Evolutionary conservation across 2,888 invertebrate species (phyloP), one percentile per base, ranked within the genome.

Genomic region (Stratiomys singularior): DNA sequence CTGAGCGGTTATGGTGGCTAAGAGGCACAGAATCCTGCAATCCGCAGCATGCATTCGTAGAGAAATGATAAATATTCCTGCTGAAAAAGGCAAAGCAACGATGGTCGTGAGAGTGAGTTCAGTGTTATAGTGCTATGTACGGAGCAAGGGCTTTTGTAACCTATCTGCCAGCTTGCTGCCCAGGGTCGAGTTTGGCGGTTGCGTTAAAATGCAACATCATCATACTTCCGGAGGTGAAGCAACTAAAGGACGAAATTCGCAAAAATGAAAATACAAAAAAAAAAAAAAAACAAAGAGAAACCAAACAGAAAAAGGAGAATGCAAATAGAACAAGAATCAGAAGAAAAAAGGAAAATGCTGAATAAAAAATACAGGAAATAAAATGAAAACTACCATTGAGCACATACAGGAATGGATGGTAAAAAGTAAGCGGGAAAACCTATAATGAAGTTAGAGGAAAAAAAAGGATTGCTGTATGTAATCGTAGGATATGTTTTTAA

Each of bases 331-430:
- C 30, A 37, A 66, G 25, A 9, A 66, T 2, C 58, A 25, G 23
- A 2, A 60, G 23, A 66, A 27, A 63, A 27, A 27, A 27, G 27
- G 25, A 63, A 63, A 25, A 66, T 28, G 15, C 18, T 66, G 15
- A 66, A 18, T 27, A 37, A 66, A 66, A 37, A 66, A 66, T 37
- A 4, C 37, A 66, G 66, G 66, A 66, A 37, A 66, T 66, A 66
- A 66, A 66, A 66, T 66, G 66, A 18, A 66, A 66, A 21, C 66
- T 66, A 11, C 66, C 18, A 28, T 64, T 13, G 52, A 28, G 27
- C 28, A 25, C 66, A 28, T 15, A 37, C 37, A 37, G 37, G 18
- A 66, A 66, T 18, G 66, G 64, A 66, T 66, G 37, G 18, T 66
- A 37, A 66, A 66, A 13, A 37, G 66, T 37, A 66, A 66, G 37